Evolutionary conservation across 2,888 invertebrate species (phyloP), one percentile per base, ranked within the genome.

Genomic region (Melanophora roralis): DNA sequence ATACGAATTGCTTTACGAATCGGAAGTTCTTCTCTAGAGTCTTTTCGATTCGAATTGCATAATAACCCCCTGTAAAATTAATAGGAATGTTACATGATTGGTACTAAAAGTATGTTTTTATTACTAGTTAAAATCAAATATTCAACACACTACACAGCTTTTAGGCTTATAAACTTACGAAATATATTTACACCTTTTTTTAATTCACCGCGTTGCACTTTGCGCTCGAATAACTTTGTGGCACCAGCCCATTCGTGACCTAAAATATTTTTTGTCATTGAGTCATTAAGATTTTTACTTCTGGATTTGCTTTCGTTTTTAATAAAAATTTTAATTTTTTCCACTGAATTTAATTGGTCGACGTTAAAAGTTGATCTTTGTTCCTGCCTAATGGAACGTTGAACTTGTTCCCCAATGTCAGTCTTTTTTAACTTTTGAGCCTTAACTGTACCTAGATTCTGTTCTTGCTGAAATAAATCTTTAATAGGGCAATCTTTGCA

Each of bases 171-270:
- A 85, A 87, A 88, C 77, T 86, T 88, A 16, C 84, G 85, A 84
- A 89, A 88, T 64, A 88, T 81, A 36, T 82, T 86, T 1, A 88
- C 74, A 3, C 88, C 88, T 57, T 87, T 87, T 14, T 83, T 82
- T 1, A 81, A 75, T 19, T 88, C 86, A 36, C 84, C 85, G 7
- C 82, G 62, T 64, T 84, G 79, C 2, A 88, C 23, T 82, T 87
- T 87, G 12, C 85, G 84, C 23, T 86, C 84, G 12, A 89, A 86
- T 1, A 87, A 73, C 34, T 86, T 86, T 19, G 85, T 86, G 0
- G 88, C 86, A 0, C 84, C 86, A 1, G 83, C 60, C 89, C 89
- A 89, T 59, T 88, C 88, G 36, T 88, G 85, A 23, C 85, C 84
- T 14, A 85, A 72, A 23, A 89, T 85, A 9, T 82, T 36, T 32